Conservation (phyloP, 1,140 invertebrate species). For the Protaetia brevitarsis region DNA sequence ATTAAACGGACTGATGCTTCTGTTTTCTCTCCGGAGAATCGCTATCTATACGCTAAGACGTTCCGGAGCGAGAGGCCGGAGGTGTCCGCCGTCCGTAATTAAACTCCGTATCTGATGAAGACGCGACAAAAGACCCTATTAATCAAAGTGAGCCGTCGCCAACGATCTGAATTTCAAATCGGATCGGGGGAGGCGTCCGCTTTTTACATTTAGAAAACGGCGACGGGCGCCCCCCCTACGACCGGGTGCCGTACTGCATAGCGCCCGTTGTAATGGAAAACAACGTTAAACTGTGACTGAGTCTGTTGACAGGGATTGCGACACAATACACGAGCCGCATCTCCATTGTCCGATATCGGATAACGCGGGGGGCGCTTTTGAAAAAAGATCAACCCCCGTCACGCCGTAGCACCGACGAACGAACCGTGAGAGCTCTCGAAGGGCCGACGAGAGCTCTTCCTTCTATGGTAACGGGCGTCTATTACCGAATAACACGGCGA, state of each 20-base stretch:
- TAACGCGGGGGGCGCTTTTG: constrained; percentile 26
- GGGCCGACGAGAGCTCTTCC: constrained; percentile 2
- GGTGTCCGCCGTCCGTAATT: constrained; percentile 26
- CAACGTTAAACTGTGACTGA: constrained; percentile 33
- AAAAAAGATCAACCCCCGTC: constrained; percentile 16
- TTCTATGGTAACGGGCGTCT: constrained; percentile 1
- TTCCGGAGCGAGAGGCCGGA: constrained; percentile 22
- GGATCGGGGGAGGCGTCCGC: constrained; percentile 28
- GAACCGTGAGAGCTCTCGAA: constrained; percentile 12
- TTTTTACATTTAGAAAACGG: constrained; percentile 30
- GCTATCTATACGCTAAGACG: constrained; percentile 24
- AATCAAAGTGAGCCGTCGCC: constrained; percentile 23
- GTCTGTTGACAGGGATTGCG: constrained; percentile 24
- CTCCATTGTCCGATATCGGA: constrained; percentile 19
- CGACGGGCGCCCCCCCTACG: constrained; percentile 29
- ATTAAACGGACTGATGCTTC: constrained; percentile 26
- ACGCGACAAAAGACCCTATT: constrained; percentile 26
- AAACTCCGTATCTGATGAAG: constrained; percentile 28
- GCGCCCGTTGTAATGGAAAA: constrained; percentile 36
- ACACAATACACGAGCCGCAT: constrained; percentile 15
- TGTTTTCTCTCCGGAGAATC: constrained; percentile 23
- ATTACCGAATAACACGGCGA: constrained; percentile 8
- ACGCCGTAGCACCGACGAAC: background rate
- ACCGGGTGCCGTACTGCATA: constrained; percentile 25
- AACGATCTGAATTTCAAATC: constrained; percentile 38